These are phyloP conservation scores for Aphidoletes aphidimyza DNA, from an alignment of 2,888 invertebrate genomes.

Conservation along the genomic window DNA sequence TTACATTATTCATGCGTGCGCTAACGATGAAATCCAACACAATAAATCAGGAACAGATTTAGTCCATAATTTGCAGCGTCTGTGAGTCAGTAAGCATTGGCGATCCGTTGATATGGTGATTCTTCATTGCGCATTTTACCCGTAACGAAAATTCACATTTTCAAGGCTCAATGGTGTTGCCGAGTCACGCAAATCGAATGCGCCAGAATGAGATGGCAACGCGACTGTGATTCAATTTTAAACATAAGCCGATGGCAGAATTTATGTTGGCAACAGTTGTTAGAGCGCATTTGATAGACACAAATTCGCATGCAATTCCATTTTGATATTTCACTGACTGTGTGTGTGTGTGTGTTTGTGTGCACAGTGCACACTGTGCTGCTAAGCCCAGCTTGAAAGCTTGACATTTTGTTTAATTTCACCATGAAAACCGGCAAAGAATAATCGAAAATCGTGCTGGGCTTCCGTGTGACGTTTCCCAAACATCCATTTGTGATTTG, in stretches of 20 bases:
- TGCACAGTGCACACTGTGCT: neutral
- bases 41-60: constrained; percentile 42
- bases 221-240: constrained; percentile 36
- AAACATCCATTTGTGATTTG: neutral
- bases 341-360: no score
- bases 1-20: constrained; percentile 33
- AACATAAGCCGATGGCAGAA: neutral
- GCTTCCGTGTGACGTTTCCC: neutral
- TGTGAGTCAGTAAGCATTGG: neutral
- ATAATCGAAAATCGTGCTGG: neutral
- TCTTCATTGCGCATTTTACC: neutral
- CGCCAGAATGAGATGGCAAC: neutral
- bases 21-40: neutral
- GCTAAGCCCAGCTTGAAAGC: neutral
- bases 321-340: neutral
- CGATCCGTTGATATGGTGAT: neutral
- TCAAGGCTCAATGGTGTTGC: neutral
- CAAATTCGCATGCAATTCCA: constrained; percentile 8
- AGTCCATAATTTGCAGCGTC: constrained; percentile 28
- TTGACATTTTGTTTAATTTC: neutral
- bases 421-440: neutral
- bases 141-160: neutral
- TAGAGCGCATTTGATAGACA: constrained; percentile 5
- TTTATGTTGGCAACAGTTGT: constrained; percentile 39
- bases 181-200: neutral